Evolutionary conservation across 2,888 invertebrate genomes (phyloP), one percentile per base, ranked within the genome.

Genomic region (Synergus japonicus): DNA sequence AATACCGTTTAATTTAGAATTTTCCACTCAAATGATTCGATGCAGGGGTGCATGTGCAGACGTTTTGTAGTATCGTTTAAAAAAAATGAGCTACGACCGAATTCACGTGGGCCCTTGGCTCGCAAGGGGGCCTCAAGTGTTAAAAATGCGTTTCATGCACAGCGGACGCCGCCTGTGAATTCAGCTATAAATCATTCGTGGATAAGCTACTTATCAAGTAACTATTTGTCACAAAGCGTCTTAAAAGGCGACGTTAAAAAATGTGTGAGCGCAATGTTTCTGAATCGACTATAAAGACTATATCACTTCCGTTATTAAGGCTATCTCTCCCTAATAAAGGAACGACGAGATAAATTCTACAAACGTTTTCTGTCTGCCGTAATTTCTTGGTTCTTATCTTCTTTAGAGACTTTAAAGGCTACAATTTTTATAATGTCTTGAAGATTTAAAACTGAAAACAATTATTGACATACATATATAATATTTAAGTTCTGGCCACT

Each of bases 171-270:
- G 76, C 41, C 43, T 76, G 18, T 76, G 54, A 76, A 63, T 43
- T 43, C 63, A 76, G 7, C 43, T 63, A 60, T 76, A 76, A 76
- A 76, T 76, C 76, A 76, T 63, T 60, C 10, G 58, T 44, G 43
- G 43, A 76, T 76, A 76, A 76, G 63, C 64, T 76, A 76, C 76
- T 76, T 76, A 76, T 76, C 76, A 64, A 63, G 76, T 29, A 29
- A 76, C 76, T 76, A 76, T 76, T 76, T 76, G 76, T 76, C 76
- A 76, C 76, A 64, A 60, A 46, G 9, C 76, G 37, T 73, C 54
- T 63, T 63, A 63, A 63, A 63, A 63, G 76, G 22, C 58, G 76
- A 76, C 44, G 43, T 63, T 76, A 76, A 43, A 76, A 76, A 63
- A 76, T 60, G 76, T 18, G 43, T 76, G 76, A 60, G 18, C 12